Percentiles rank a stretch among this genome's conserved stretches.
phyloP scores from a whole-genome alignment of 2,888 invertebrate genomes.

The Pterostichus madidus region DNA sequence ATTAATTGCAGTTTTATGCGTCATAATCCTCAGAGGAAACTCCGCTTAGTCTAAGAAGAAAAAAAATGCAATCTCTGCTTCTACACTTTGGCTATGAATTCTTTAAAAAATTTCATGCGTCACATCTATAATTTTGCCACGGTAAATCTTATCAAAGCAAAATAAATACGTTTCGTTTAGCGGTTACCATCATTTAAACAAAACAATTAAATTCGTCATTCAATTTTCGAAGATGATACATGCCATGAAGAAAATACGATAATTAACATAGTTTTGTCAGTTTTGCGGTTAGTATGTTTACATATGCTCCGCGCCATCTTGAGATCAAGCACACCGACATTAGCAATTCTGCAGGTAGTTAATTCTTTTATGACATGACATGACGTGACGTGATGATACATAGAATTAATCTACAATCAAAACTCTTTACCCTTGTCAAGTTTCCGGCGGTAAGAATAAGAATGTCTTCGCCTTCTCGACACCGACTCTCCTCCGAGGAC shows the following conservation, averaged over 20 bases:
- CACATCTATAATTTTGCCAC: neutral
- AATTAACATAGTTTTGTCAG: conserved; percentile 2
- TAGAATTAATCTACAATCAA: conserved; percentile 56
- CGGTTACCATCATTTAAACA: no score
- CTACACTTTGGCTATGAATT: neutral
- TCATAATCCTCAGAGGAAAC: conserved; percentile 6
- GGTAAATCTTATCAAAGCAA: neutral
- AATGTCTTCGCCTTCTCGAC: conserved; percentile 25
- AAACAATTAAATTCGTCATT: neutral
- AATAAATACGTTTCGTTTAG: no score
- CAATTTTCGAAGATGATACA: neutral
- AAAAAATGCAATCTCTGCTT: neutral
- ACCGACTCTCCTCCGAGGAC: conserved; percentile 20
- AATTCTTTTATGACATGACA: conserved; percentile 18
- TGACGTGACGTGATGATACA: conserved; percentile 51
- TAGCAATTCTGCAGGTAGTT: conserved; percentile 25
- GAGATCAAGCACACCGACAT: neutral
- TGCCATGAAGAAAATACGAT: neutral
- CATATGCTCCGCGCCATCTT: neutral
- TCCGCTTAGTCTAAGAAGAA: neutral
- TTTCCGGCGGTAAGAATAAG: conserved; percentile 34
- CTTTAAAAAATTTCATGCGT: neutral
- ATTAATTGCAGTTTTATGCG: neutral
- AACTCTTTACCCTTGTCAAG: conserved; percentile 31
- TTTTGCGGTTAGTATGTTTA: conserved; percentile 14